Percentiles rank a stretch among this genome's conserved stretches.
These are phyloP conservation scores for Allygus modestus DNA, from an alignment of 2,888 invertebrate species.

Conservation along the genomic window DNA sequence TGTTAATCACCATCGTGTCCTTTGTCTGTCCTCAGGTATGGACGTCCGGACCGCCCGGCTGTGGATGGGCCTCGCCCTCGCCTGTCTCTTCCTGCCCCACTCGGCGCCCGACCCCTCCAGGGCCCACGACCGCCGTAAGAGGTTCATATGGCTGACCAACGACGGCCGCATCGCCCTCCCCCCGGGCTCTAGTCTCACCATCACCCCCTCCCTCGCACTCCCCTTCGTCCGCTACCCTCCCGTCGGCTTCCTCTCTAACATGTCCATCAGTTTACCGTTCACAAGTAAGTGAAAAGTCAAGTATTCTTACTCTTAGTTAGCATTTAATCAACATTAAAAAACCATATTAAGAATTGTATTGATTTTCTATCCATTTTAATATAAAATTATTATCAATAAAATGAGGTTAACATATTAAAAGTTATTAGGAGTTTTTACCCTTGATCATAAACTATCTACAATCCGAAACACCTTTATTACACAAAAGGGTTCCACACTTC, in stretches of 20 bases:
- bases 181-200: constrained; percentile 88
- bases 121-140: constrained; percentile 86
- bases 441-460: too few relatives aligned
- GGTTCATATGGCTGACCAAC: constrained; percentile 90
- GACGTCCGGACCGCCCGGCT: constrained; percentile 45
- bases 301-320: too few relatives aligned
- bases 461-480: too few relatives aligned
- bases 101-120: constrained; percentile 74
- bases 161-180: constrained; percentile 90
- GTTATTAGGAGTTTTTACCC: too few relatives aligned
- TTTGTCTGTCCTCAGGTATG: constrained; percentile 22
- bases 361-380: too few relatives aligned
- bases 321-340: constrained; percentile 19
- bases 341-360: not conserved
- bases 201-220: constrained; percentile 88
- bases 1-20: too few relatives aligned
- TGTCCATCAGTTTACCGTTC: constrained; percentile 90
- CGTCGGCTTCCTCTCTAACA: constrained; percentile 89
- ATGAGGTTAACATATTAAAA: too few relatives aligned
- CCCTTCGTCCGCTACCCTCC: constrained; percentile 92
- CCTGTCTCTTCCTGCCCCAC: constrained; percentile 34
- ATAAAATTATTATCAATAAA: too few relatives aligned
- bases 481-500: too few relatives aligned
- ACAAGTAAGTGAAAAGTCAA: constrained; percentile 83
- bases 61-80: constrained; percentile 40